Base-by-base conservation (phyloP, 2,888 invertebrate species). In the Lamellibrachia columna region DNA sequence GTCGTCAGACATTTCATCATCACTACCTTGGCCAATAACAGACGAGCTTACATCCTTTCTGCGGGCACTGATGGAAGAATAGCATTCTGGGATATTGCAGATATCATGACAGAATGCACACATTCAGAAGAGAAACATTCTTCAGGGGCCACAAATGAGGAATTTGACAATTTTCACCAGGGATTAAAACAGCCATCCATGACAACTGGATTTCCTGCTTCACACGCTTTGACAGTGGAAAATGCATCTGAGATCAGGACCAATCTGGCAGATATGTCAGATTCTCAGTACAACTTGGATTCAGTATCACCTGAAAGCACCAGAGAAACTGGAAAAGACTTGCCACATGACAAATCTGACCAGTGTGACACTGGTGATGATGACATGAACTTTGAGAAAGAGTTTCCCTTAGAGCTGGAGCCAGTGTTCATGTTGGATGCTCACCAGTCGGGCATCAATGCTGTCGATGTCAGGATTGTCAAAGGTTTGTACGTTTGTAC, bases 361-460 rank as follows among this genome's bases (percentile, higher is more conserved):
- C 58, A 92, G 28, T 7, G 11, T 7, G 91, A 40, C n/a, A 91
- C 40, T 22, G 90, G 15, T n/a, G 90, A 90, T 75, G n/a, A 75
- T 75, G 75, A 75, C 75, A 75, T 11, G 92, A 90, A 15, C 60
- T 91, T 58, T 60, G 28, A 22, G 52, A n/a, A 75, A 52, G 40
- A 28, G 55, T 40, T 28, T n/a, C 40, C 90, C 7, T 75, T 11
- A 90, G 75, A 58, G 22, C 22, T 9, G 75, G 15, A 22, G 15
- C 93, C 93, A 52, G 60, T 55, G 22, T 90, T 92, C 28, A 90
- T 92, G 53, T 52, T 93, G 28, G 92, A 92, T 9, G 93, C 97
- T 0, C 98, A 98, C 95, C 97, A 98, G 95, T 98, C 98, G 6
- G 98, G 98, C 3, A 97, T 98, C 90, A 98, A 98, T 96, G 97